Conservation (phyloP, 2,888 invertebrate genomes). For the Emmelina monodactyla region DNA sequence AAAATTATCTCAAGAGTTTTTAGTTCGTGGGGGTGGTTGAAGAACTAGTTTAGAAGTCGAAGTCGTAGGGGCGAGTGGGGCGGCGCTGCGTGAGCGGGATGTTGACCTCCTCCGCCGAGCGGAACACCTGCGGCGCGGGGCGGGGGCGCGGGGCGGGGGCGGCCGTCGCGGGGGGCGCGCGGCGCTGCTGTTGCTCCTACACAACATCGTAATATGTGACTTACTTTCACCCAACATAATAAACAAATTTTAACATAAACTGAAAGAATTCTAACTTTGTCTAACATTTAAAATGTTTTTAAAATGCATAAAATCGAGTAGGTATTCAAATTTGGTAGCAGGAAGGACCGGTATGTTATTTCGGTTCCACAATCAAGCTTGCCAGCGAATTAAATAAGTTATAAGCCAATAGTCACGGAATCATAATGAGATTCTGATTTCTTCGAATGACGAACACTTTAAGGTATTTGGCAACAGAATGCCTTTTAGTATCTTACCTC, state of each 20-base stretch:
- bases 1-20: no score
- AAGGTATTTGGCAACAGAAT: no score
- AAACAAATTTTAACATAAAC: no score
- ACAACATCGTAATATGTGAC: no score
- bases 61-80: slow-evolving; percentile 64
- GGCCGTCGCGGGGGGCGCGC: slow-evolving; percentile 22
- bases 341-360: neutral
- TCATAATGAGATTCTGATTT: no score
- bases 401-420: neutral
- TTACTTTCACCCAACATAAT: no score
- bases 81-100: slow-evolving; percentile 84
- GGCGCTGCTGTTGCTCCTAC: slow-evolving; percentile 37
- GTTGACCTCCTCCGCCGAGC: slow-evolving; percentile 87
- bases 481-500: no score
- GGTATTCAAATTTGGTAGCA: no score
- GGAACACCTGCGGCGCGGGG: slow-evolving; percentile 72
- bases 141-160: slow-evolving; percentile 26
- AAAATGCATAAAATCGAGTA: no score
- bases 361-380: neutral
- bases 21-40: neutral
- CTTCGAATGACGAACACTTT: no score
- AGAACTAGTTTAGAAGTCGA: slow-evolving; percentile 35
- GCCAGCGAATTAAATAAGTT: neutral
- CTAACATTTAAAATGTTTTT: no score
- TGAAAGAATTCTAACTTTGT: no score